Conservation (phyloP, 2,797 vertebrate genomes). For the Cygnus olor region DNA sequence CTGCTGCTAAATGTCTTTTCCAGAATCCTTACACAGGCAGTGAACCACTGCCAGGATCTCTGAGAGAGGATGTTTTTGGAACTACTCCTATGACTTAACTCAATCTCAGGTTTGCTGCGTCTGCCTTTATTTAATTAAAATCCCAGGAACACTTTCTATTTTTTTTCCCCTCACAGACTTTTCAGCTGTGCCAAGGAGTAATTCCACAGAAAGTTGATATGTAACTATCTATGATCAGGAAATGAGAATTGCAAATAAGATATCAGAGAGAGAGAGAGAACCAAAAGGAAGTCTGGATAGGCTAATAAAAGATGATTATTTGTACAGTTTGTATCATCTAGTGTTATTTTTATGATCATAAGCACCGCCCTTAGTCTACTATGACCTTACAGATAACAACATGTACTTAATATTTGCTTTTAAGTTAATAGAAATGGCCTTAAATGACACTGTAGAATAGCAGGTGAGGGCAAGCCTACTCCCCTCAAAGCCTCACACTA, state of each 20-base stretch:
- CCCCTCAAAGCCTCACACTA: neutral
- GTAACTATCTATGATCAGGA: neutral
- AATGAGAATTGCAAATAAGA: neutral
- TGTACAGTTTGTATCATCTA: neutral
- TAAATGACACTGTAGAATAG: neutral
- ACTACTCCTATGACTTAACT: constrained; percentile 11
- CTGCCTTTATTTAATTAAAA: constrained; percentile 28
- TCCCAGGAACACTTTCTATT: neutral
- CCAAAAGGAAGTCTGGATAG: neutral
- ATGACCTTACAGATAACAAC: neutral
- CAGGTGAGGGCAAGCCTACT: neutral
- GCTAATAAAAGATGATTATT: neutral
- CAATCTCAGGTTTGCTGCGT: neutral
- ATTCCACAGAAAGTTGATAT: neutral
- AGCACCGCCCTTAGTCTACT: neutral
- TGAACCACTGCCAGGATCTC: neutral
- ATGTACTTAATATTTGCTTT: neutral
- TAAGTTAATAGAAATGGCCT: neutral
- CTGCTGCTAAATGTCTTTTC: neutral
- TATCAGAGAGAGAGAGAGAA: neutral
- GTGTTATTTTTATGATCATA: neutral
- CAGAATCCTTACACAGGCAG: neutral
- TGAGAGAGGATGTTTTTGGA: neutral
- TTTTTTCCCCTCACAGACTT: neutral
- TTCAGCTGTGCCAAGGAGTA: neutral